phyloP scores from a whole-genome alignment of 1,140 invertebrate species.

The Maconellicoccus hirsutus region DNA sequence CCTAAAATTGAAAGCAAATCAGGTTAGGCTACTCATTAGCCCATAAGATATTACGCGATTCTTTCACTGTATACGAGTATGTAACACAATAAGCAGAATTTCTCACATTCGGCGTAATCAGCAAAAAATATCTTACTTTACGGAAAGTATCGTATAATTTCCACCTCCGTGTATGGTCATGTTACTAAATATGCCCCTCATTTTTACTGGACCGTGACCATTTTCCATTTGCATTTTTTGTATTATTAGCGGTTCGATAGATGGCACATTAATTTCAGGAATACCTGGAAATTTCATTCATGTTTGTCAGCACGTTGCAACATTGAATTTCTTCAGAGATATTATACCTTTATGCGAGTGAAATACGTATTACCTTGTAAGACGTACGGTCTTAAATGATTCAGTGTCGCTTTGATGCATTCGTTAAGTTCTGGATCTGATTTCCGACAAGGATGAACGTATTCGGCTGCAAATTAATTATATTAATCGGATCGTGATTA shows the following conservation, averaged over 20 bases:
- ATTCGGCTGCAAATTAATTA: conserved; percentile 50
- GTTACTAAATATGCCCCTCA: conserved; percentile 55
- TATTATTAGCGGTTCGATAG: conserved; percentile 57
- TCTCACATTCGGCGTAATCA: too few species aligned
- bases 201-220: conserved; percentile 53
- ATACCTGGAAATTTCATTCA: conserved; percentile 41
- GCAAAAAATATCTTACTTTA: conserved; percentile 35
- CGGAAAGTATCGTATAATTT: conserved; percentile 49
- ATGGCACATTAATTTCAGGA: conserved; percentile 51
- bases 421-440: conserved; percentile 50
- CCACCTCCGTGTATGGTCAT: conserved; percentile 57
- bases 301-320: background rate
- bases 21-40: background rate
- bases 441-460: conserved; percentile 53
- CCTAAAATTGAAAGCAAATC: conserved; percentile 34
- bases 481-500: conserved; percentile 1
- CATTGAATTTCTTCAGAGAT: background rate
- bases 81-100: too few species aligned
- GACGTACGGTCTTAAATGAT: conserved; percentile 55
- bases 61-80: too few species aligned
- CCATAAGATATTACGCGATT: too few species aligned
- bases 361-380: conserved; percentile 39
- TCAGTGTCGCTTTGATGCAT: conserved; percentile 55
- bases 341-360: background rate
- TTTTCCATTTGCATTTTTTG: conserved; percentile 60